Conservation (phyloP, 2,113 vertebrate species). For the Atherinomorus stipes region DNA sequence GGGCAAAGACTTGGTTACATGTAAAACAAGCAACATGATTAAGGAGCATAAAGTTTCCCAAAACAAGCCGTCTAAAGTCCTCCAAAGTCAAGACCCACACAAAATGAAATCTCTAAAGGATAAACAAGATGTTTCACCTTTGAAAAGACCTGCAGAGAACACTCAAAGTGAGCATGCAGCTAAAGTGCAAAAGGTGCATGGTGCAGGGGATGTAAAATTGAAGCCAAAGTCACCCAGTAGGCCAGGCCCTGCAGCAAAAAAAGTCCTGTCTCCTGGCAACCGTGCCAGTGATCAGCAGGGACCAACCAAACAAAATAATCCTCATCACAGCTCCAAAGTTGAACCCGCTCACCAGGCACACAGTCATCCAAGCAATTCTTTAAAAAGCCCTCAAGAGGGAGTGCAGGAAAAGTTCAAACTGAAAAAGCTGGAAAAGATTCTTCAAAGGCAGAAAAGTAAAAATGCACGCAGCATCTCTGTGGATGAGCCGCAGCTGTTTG, state of each 20-base stretch:
- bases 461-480: slow-evolving; percentile 89
- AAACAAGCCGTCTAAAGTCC: slow-evolving; percentile 55
- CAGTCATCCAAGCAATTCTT: slow-evolving; percentile 65
- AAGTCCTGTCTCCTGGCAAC: slow-evolving; percentile 50
- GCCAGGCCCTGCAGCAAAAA: slow-evolving; percentile 49
- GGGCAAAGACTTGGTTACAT: slow-evolving; percentile 63
- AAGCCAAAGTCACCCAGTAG: slow-evolving; percentile 61
- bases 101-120: slow-evolving; percentile 71
- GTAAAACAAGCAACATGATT: slow-evolving; percentile 54
- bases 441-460: slow-evolving; percentile 90
- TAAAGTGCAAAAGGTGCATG: slow-evolving; percentile 88
- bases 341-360: slow-evolving; percentile 23
- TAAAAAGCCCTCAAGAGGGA: slow-evolving; percentile 82
- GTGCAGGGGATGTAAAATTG: slow-evolving; percentile 59
- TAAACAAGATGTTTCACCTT: slow-evolving; percentile 65
- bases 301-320: slow-evolving; percentile 43
- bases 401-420: slow-evolving; percentile 85
- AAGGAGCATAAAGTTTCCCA: slow-evolving; percentile 75
- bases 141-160: slow-evolving; percentile 84
- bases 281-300: slow-evolving; percentile 57
- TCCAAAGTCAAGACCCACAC: slow-evolving; percentile 70
- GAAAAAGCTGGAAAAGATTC: slow-evolving; percentile 88
- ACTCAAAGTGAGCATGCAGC: slow-evolving; percentile 78
- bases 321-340: slow-evolving; percentile 49
- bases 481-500: slow-evolving; percentile 96